Evolutionary conservation across 2,113 vertebrate species (phyloP).

Genomic region (Phoxinus phoxinus): DNA sequence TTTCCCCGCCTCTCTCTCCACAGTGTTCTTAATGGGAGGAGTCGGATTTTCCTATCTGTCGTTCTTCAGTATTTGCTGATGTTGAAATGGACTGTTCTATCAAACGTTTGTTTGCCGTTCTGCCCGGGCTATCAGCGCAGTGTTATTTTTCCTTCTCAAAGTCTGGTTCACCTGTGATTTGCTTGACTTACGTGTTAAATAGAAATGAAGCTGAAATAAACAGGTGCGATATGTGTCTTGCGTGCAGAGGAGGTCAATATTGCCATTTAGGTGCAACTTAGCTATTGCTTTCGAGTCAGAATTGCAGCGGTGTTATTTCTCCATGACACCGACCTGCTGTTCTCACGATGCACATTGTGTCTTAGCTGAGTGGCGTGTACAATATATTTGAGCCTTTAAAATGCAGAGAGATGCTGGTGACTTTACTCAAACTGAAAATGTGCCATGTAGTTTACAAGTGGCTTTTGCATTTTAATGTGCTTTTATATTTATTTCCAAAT

Average conservation of each 20-base stretch:
- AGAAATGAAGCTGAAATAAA: conserved; percentile 47
- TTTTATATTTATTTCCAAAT: conserved; percentile 62
- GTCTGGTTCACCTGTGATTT: conserved; percentile 50
- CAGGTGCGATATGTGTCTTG: conserved; percentile 46
- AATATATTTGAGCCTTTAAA: conserved; percentile 47
- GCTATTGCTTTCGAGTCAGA: conserved; percentile 48
- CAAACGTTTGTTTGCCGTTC: conserved; percentile 42
- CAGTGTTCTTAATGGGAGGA: conserved; percentile 50
- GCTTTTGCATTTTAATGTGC: conserved; percentile 58
- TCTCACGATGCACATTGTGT: conserved; percentile 53
- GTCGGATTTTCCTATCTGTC: conserved; percentile 41
- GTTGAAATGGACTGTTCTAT: conserved; percentile 49
- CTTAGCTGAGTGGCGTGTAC: conserved; percentile 42
- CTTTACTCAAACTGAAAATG: conserved; percentile 53
- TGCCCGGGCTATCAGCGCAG: conserved; percentile 44
- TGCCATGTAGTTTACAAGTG: conserved; percentile 57
- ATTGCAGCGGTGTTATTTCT: conserved; percentile 39
- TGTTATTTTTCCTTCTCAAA: conserved; percentile 46
- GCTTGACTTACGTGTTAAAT: conserved; percentile 53
- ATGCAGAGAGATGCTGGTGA: conserved; percentile 39
- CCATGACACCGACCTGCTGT: conserved; percentile 43
- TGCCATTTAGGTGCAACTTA: conserved; percentile 55
- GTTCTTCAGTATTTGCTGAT: conserved; percentile 51
- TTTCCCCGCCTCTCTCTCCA: conserved; percentile 43
- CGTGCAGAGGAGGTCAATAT: conserved; percentile 49